Evolutionary conservation across 2,113 vertebrate genomes (phyloP).

Genomic region (Pogona vitticeps): DNA sequence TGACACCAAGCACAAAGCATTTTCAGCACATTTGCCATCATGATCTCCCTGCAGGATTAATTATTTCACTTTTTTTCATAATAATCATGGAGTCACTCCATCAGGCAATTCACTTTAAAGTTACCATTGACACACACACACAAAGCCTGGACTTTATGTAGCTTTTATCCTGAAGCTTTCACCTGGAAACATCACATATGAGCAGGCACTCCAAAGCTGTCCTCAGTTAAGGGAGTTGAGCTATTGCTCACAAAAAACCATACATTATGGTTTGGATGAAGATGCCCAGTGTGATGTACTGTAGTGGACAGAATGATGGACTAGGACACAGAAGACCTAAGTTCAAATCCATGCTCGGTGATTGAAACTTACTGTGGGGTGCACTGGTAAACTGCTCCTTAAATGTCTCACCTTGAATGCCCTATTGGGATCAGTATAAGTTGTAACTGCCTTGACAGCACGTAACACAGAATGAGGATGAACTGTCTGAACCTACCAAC

Average conservation of each 20-base stretch:
- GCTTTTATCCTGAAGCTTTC: neutral
- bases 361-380: no score
- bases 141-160: neutral
- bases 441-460: no score
- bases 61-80: neutral
- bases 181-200: neutral
- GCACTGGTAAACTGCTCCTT: no score
- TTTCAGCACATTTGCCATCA: neutral
- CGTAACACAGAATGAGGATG: neutral
- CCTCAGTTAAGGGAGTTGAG: neutral
- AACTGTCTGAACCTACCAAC: neutral
- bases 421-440: no score
- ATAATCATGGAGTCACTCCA: neutral
- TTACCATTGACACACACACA: no score
- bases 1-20: neutral
- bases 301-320: no score
- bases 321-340: no score
- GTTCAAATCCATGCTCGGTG: no score
- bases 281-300: no score
- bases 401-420: no score
- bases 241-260: neutral
- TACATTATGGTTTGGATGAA: neutral
- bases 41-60: neutral
- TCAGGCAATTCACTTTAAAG: neutral
- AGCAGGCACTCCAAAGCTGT: neutral